Base-by-base conservation (phyloP, 92 coral and sea anemone species). In the Metridium senile region DNA sequence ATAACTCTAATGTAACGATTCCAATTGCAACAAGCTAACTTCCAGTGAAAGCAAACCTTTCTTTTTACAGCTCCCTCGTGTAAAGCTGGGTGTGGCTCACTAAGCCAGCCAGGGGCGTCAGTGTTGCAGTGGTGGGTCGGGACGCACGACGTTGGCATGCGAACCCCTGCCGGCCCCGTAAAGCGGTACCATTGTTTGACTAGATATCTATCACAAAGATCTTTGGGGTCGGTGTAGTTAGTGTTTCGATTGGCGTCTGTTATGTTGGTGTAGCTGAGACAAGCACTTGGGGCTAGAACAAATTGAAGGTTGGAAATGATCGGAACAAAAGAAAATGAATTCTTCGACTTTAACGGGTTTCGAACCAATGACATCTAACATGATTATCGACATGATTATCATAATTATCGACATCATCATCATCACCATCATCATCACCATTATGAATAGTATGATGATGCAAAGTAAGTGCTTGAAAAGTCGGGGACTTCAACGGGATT, bases 31-130 rank as follows among this genome's bases (percentile, higher is more conserved):
- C 83, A 79, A 26, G 68, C 25, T 1, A 4, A 31, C 16, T 1
- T 1, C 74, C 75, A 79, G 39, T 70, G 25, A 47, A 79, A 79
- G 28, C 83, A 79, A 8, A 79, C 83, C 32, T 58, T 68, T 21
- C 76, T 58, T 10, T n/a, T 9, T 7, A 69, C 51, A 13, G 28
- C 23, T 13, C 75, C 75, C 13, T 79, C 33, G 30, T 54, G 58
- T 1, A 57, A 18, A 19, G 75, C 68, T n/a, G 83, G 83, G 62
- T 56, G 83, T 25, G 69, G 66, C 11, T 39, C 58, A 16, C 43
- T 39, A 22, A 80, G 26, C 84, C 84, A 80, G 33, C 84, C 84
- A 33, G 84, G 52, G 4, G 84, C 78, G 57, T 33, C 34, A 10
- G 84, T 80, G 28, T 64, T 72, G 49, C 84, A 80, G 2, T 33